These are phyloP conservation scores for Hippopotamus amphibius DNA, from an alignment of 2,113 vertebrate genomes.

Conservation along the genomic window DNA sequence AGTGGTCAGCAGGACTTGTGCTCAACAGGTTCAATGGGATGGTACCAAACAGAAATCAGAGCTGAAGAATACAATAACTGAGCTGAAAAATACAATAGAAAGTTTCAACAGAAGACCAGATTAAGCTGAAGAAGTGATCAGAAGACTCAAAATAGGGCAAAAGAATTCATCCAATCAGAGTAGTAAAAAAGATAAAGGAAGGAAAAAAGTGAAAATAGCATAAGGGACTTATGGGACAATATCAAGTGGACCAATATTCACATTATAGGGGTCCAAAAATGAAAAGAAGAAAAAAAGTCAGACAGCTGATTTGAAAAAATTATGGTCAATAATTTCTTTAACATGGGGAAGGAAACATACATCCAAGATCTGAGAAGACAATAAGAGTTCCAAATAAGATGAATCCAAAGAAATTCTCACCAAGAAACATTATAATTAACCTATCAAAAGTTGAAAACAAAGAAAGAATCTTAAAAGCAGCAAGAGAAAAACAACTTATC, in stretches of 20 bases:
- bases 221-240: not conserved
- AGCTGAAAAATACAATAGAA: not conserved
- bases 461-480: no score
- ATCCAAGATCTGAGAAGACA: no score
- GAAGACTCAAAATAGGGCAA: not conserved
- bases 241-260: not conserved
- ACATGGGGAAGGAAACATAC: no score
- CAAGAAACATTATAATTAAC: no score
- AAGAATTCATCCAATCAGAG: not conserved
- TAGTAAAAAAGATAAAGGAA: not conserved
- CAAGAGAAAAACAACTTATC: no score
- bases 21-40: not conserved
- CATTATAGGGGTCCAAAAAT: not conserved
- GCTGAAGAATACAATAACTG: not conserved
- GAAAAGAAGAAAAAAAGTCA: no score
- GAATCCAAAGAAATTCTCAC: no score
- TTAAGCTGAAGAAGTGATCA: not conserved
- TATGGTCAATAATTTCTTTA: no score
- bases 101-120: not conserved
- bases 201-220: not conserved
- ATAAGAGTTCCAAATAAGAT: no score
- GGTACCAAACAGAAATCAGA: not conserved
- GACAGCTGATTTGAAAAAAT: no score
- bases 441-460: no score
- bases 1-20: not conserved